phyloP scores from a whole-genome alignment of 2,888 invertebrate species.

The Laothoe populi region DNA sequence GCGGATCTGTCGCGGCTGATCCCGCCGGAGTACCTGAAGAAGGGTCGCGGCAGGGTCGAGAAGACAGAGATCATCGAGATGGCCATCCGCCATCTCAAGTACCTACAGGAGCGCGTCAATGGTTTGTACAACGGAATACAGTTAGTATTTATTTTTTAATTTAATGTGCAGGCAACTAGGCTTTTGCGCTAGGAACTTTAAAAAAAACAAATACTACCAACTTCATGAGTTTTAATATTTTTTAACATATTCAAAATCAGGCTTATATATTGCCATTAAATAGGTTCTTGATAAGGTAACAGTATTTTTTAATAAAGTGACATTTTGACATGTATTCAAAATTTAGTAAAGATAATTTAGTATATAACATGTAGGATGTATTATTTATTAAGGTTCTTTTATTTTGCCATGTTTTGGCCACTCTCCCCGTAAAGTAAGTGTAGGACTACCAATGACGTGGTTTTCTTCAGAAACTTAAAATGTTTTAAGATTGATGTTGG shows the following conservation, averaged over 20 bases:
- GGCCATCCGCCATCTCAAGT: conserved; percentile 97
- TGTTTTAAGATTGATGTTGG: conserved; percentile 66
- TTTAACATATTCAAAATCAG: too few relatives aligned
- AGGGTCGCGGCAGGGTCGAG: conserved; percentile 97
- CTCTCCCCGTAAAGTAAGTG: conserved; percentile 35
- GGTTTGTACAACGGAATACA: conserved; percentile 41
- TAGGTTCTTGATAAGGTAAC: too few relatives aligned
- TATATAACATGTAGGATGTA: not conserved
- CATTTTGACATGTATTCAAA: too few relatives aligned
- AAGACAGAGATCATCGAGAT: conserved; percentile 99
- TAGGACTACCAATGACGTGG: conserved; percentile 55
- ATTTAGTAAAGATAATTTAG: not conserved
- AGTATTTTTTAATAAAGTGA: too few relatives aligned
- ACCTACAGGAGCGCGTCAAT: conserved; percentile 89
- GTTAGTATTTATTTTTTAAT: conserved; percentile 8
- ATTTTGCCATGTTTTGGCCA: conserved; percentile 28
- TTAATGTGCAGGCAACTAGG: too few relatives aligned
- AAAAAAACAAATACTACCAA: too few relatives aligned
- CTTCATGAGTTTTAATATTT: too few relatives aligned
- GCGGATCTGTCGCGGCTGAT: conserved; percentile 97
- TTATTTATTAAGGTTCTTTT: conserved; percentile 1
- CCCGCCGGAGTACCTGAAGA: conserved; percentile 96
- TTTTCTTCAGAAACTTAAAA: conserved; percentile 69
- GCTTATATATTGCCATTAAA: too few relatives aligned
- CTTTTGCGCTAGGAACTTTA: not conserved